Percentiles rank a stretch among this genome's conserved stretches.
Conservation (phyloP, 2,113 vertebrate genomes). For the Columbina picui region DNA sequence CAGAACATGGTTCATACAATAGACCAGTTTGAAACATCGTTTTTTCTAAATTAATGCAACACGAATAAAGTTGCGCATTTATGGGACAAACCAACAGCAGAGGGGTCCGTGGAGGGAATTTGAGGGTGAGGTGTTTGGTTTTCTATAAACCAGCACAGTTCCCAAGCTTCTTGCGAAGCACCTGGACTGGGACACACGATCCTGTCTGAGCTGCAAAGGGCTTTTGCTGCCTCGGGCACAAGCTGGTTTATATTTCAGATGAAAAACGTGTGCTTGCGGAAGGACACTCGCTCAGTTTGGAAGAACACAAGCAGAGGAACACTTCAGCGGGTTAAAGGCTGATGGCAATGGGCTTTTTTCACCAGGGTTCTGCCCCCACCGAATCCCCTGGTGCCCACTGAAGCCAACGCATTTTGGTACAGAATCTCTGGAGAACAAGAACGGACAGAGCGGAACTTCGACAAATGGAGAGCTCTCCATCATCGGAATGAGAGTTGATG, state of each 20-base stretch:
- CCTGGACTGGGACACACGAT: not conserved
- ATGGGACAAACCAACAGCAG: not conserved
- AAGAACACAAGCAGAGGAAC: not conserved
- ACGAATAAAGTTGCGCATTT: not conserved
- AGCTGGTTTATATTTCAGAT: rapidly evolving
- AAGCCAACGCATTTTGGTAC: slow-evolving; percentile 58
- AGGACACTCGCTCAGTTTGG: not conserved
- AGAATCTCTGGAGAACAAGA: slow-evolving; percentile 55
- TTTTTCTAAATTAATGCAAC: not conserved
- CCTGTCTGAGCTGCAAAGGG: not conserved
- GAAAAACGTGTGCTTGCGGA: not conserved
- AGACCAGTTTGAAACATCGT: not conserved
- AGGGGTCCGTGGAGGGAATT: not conserved
- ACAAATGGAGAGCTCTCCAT: not conserved
- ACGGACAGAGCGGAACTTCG: slow-evolving; percentile 13
- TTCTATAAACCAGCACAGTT: not conserved
- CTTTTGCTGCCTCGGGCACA: not conserved
- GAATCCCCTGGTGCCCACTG: slow-evolving; percentile 45
- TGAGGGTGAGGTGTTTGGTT: not conserved
- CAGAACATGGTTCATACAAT: rapidly evolving
- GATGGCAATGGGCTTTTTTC: not conserved
- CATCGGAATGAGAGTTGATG: not conserved
- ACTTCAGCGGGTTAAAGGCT: not conserved
- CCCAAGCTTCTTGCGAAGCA: not conserved
- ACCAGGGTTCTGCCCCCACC: slow-evolving; percentile 27